phyloP scores from a whole-genome alignment of 2,113 vertebrate species.

The Hemichromis elongatus region DNA sequence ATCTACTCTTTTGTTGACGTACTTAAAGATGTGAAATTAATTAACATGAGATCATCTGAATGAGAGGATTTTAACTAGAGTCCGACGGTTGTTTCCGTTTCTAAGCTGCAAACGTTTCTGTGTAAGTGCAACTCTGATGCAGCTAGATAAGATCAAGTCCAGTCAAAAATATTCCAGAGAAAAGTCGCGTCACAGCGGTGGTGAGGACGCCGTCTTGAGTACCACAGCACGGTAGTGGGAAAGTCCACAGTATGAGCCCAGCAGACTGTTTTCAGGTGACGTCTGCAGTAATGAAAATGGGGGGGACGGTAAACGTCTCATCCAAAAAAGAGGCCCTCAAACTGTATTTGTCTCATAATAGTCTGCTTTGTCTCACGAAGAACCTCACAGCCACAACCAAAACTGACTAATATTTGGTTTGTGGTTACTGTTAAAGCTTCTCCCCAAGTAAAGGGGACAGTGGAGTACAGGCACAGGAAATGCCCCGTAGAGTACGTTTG shows the following conservation, averaged over 20 bases:
- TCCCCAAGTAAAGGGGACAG: neutral
- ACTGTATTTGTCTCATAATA: neutral
- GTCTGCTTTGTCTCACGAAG: neutral
- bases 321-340: neutral
- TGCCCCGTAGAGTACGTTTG: neutral
- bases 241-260: neutral
- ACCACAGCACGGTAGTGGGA: neutral
- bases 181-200: neutral
- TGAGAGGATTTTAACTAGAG: neutral
- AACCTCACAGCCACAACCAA: conserved; percentile 26
- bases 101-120: neutral
- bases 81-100: neutral
- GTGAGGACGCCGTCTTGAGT: neutral
- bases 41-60: neutral
- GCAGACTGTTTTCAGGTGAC: neutral
- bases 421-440: conserved; percentile 36
- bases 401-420: conserved; percentile 27
- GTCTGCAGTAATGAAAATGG: neutral
- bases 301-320: neutral
- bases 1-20: no score
- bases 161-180: neutral
- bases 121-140: neutral
- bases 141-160: neutral
- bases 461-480: conserved; percentile 23
- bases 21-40: neutral